Evolutionary conservation across 2,888 invertebrate species (phyloP), one percentile per base, ranked within the genome.

Genomic region (Rhimphoctona megacephalus): DNA sequence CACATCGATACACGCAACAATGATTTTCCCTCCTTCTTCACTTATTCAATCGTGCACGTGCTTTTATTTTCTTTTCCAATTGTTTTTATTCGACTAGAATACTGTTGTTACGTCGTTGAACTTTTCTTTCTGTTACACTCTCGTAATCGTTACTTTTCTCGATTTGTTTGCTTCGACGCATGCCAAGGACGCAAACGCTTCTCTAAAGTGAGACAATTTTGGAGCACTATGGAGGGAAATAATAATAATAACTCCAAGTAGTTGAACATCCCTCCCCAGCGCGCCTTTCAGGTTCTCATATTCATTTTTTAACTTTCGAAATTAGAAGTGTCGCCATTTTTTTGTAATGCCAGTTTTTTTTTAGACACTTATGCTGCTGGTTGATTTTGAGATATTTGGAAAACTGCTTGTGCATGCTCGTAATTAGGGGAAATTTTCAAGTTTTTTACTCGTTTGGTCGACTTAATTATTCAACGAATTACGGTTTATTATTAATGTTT

Each of bases 221-320:
- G 94, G 94, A 94, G 94, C 90, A 94, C 94, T 88, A 92, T 94
- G 94, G 94, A 94, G 89, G 94, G 94, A 86, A 93, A 93, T 92
- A 91, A 90, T 90, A 87, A 89, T 88, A 89, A 86, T 85, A 85
- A 81, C 73, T 83, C 85, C 86, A 86, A 86, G 73, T 86, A 86
- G 86, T 86, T 69, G 81, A 84, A 78, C 77, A 52, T 30, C 61
- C 61, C 61, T 61, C 17, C 86, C 81, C 73, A 46, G 30, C 79
- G 79, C 76, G 72, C 54, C 57, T 77, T 69, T 81, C 74, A 86
- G 86, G 86, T 86, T 86, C 39, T 83, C 54, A 57, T 25, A 76
- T 76, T 73, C n/a, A 66, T 8, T 52, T 79, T 64, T 69, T 79
- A 25, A 25, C 69, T 70, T 33, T 43, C 22, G n/a, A 46, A 14